Base-by-base conservation (phyloP, 2,797 vertebrate genomes). In the Rhodeus uyekii region DNA sequence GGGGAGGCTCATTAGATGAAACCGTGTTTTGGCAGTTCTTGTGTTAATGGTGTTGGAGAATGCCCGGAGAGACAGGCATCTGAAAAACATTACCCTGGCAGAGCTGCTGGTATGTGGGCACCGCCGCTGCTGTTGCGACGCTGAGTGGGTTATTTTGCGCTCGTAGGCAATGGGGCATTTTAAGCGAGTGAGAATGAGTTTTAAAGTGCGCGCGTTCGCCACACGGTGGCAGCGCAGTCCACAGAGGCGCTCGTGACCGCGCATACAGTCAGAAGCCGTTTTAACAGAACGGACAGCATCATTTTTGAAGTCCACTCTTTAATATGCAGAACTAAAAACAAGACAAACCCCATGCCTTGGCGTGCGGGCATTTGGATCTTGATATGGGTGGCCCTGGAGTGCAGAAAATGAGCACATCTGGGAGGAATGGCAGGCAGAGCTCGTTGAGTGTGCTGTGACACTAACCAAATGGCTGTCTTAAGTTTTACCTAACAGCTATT, bases 331-430 rank as follows among this genome's bases (percentile, higher is more conserved):
- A 27, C 44, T 46, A 34, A 82, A 46, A 74, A 34, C 7, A n/a
- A 24, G 32, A 60, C 36, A 32, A 34, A 75, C 65, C 24, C 10
- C 4, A 27, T 76, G n/a, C 39, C 58, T 34, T 67, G 38, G 46
- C 90, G 87, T 69, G 27, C 24, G 34, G 90, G 88, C 90, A 91
- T 92, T 91, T 92, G 90, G 71, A 91, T 83, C 88, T 88, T 90
- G 88, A 89, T 89, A 89, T 89, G 91, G 91, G 92, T 91, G 90
- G 90, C 88, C 87, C 89, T 85, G 81, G 85, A 83, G 84, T 71
- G 76, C 27, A 92, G 91, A 78, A 86, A 90, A 88, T 60, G 42
- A 72, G 67, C 80, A 92, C 83, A 89, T 92, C 91, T 93, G 92
- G 88, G 91, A 88, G 87, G 53, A 90, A 89, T 53, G 78, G 90